A percentile compares a stretch with the other conserved stretches of the same genome.
These are phyloP conservation scores for Chaetodon auriga DNA, from an alignment of 2,113 vertebrate species.

Conservation along the genomic window DNA sequence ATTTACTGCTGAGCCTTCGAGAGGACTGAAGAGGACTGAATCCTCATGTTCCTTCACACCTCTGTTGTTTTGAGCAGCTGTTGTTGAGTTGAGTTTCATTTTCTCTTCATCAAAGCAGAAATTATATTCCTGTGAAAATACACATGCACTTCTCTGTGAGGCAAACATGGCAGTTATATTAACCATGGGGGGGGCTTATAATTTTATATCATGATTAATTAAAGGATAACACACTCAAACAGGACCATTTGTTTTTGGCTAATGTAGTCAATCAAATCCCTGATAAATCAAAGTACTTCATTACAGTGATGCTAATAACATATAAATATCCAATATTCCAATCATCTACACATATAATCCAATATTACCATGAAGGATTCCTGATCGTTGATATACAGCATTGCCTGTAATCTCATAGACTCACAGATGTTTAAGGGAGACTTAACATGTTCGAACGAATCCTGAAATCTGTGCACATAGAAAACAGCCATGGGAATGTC, in stretches of 20 bases:
- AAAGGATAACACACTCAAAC: no score
- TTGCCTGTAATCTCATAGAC: neutral
- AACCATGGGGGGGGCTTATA: no score
- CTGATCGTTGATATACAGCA: neutral
- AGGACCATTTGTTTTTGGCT: no score
- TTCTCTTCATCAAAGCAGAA: neutral
- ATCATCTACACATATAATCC: neutral
- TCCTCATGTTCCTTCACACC: conserved; percentile 4
- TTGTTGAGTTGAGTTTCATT: neutral
- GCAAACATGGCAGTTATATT: no score
- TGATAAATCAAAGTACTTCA: neutral
- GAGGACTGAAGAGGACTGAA: neutral
- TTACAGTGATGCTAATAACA: neutral
- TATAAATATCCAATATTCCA: neutral
- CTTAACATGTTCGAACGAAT: neutral
- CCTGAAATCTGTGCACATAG: neutral
- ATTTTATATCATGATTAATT: no score
- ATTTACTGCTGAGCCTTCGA: neutral
- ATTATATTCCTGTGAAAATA: neutral
- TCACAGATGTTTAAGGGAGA: neutral
- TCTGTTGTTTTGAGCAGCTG: neutral
- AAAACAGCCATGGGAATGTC: neutral
- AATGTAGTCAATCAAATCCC: neutral
- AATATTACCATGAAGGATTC: neutral
- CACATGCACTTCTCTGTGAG: neutral